Evolutionary conservation across 2,797 vertebrate genomes (phyloP).

Genomic region (Hyperoplus lanceolatus): DNA sequence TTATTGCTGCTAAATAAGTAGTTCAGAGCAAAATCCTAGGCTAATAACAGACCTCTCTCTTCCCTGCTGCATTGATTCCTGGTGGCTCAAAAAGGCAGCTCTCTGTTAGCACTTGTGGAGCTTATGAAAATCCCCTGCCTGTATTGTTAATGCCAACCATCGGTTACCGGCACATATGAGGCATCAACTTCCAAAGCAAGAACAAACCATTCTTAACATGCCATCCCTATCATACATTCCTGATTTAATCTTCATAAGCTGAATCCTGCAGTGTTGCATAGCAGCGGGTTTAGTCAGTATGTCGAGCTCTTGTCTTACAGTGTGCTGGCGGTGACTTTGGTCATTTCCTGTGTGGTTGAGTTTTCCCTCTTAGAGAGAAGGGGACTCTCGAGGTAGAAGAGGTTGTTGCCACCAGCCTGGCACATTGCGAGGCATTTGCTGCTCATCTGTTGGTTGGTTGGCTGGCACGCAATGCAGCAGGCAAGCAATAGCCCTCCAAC

Average conservation of each 20-base stretch:
- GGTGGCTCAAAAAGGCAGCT: not conserved
- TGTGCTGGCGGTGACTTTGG: not conserved
- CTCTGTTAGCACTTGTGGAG: slow-evolving; percentile 47
- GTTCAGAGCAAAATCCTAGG: not conserved
- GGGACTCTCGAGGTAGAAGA: not conserved
- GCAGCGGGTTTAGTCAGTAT: not conserved
- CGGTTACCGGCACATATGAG: slow-evolving; percentile 16
- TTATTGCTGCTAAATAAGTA: not conserved
- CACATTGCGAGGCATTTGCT: slow-evolving; percentile 11
- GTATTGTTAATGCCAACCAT: slow-evolving; percentile 21
- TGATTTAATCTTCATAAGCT: not conserved
- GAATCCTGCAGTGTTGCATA: slow-evolving; percentile 12
- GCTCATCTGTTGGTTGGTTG: slow-evolving; percentile 19
- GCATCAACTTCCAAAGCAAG: not conserved
- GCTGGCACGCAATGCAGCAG: slow-evolving; percentile 14
- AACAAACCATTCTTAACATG: not conserved
- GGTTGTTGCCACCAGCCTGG: slow-evolving; percentile 9
- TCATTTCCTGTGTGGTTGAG: not conserved
- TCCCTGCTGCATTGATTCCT: slow-evolving; percentile 42
- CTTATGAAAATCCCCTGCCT: slow-evolving; percentile 16
- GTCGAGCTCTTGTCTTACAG: slow-evolving; percentile 5
- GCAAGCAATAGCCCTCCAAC: slow-evolving; percentile 20
- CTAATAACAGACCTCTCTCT: not conserved
- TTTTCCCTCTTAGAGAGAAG: not conserved
- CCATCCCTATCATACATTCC: not conserved